Conservation (phyloP, 1,140 invertebrate species). For the Micrasema longulum region DNA sequence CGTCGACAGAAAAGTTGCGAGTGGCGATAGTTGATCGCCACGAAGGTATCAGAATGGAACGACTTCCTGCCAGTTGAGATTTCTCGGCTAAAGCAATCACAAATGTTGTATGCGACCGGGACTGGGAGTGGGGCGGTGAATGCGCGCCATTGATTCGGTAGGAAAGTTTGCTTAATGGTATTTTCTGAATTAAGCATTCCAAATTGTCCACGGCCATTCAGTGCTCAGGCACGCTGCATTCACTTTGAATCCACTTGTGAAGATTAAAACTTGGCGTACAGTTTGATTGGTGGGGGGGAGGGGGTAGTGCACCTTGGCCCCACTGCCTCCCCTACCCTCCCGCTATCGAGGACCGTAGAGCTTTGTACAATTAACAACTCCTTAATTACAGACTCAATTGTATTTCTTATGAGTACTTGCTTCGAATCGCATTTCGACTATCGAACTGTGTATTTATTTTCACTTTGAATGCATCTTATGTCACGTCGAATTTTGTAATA, state of each 20-base stretch:
- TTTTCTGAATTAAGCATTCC: neutral
- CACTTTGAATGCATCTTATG: neutral
- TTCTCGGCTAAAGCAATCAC: too few relatives aligned
- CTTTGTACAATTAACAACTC: slow-evolving; percentile 16
- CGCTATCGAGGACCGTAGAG: slow-evolving; percentile 6
- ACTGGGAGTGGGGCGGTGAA: neutral
- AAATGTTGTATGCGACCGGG: neutral
- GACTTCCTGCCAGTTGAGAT: too few relatives aligned
- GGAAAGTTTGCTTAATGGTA: too few relatives aligned
- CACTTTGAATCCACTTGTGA: slow-evolving; percentile 26
- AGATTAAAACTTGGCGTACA: slow-evolving; percentile 25
- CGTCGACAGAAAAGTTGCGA: too few relatives aligned
- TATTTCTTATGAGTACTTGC: neutral
- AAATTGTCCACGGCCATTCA: neutral
- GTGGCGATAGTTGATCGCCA: too few relatives aligned
- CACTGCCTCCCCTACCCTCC: slow-evolving; percentile 5
- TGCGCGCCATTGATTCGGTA: too few relatives aligned
- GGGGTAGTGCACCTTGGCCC: too few relatives aligned
- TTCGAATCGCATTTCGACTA: neutral
- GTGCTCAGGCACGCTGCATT: slow-evolving; percentile 11
- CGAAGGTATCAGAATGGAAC: too few relatives aligned
- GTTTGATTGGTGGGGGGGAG: slow-evolving; percentile 2
- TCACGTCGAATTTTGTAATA: neutral
- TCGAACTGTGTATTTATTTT: neutral
- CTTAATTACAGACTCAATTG: slow-evolving; percentile 20